phyloP scores from a whole-genome alignment of 1,140 invertebrate species.

The Aphaenogaster floridana region DNA sequence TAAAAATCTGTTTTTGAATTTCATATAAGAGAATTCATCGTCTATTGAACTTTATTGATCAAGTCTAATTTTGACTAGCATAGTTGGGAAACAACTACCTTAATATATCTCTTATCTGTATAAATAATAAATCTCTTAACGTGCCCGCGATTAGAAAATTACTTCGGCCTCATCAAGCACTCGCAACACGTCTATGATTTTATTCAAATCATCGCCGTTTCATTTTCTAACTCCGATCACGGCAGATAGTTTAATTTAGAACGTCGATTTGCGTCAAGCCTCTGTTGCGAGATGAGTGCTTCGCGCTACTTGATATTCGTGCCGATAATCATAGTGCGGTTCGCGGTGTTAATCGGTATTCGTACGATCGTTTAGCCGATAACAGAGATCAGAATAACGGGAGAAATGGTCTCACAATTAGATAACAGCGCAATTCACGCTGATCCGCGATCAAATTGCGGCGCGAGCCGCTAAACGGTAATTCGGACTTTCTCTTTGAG shows the following conservation, averaged over 20 bases:
- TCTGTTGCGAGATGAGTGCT: not conserved
- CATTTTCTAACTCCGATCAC: not conserved
- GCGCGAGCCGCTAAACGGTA: constrained; percentile 20
- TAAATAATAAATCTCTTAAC: not conserved
- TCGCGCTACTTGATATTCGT: not conserved
- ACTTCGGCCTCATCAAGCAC: not conserved
- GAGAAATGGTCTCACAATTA: not conserved
- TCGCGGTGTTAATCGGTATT: constrained; percentile 31
- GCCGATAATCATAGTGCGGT: not conserved
- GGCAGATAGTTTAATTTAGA: constrained; percentile 11
- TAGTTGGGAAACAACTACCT: no score
- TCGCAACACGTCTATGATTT: not conserved
- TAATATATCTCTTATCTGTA: not conserved
- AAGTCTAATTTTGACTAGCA: no score
- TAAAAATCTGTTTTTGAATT: no score
- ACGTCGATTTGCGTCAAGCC: constrained; percentile 4
- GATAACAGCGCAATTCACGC: not conserved
- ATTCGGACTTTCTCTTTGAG: not conserved
- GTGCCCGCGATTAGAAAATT: not conserved
- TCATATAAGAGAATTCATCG: no score
- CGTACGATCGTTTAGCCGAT: constrained; percentile 24
- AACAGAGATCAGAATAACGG: constrained; percentile 18
- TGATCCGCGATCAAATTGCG: constrained; percentile 6
- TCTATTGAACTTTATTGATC: no score
- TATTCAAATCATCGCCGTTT: constrained; percentile 5